Evolutionary conservation across 2,888 invertebrate species (phyloP), one percentile per base, ranked within the genome.

Genomic region (Dione juno): DNA sequence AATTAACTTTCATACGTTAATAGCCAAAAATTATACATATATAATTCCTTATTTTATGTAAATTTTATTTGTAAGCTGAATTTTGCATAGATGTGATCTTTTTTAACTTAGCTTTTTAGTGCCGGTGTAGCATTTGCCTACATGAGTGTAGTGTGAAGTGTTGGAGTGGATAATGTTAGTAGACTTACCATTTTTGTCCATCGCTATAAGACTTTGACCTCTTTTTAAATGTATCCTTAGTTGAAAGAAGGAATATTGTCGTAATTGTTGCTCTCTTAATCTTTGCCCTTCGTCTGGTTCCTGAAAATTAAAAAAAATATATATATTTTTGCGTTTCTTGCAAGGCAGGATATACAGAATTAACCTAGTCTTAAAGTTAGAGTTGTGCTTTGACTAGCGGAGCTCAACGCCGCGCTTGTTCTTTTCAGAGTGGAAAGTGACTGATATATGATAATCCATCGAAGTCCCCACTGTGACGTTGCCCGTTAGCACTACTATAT

Each of bases 231-330:
- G 97, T 79, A 99, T 94, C 78, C 98, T 96, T 76, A 99, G 94
- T 88, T 98, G 97, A 93, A 97, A 98, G 94, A 98, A 99, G 66
- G 98, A 96, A 93, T 97, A 96, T 85, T 98, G 97, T 75, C 97
- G 94, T 72, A 97, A 90, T 66, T 95, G 95, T 75, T 96, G 94
- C 87, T 97, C 97, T 77, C 96, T 94, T 74, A 95, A 91, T 77
- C 95, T 94, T 76, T 94, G 94, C 70, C 94, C 92, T 89, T 97
- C 97, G 83, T 97, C 96, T 74, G 94, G 94, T 82, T 95, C 94
- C 91, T 94, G 90, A 21, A 91, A 83, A 59, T 16, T 0, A 0
- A 13, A 57, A 40, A 19, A 48, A n/a, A 35, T 19, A 14, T 40
- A n/a, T n/a, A n/a, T n/a, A n/a, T n/a, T n/a, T n/a, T n/a, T n/a